Evolutionary conservation across 1,140 invertebrate species (phyloP).

Genomic region (Eupeodes corollae): DNA sequence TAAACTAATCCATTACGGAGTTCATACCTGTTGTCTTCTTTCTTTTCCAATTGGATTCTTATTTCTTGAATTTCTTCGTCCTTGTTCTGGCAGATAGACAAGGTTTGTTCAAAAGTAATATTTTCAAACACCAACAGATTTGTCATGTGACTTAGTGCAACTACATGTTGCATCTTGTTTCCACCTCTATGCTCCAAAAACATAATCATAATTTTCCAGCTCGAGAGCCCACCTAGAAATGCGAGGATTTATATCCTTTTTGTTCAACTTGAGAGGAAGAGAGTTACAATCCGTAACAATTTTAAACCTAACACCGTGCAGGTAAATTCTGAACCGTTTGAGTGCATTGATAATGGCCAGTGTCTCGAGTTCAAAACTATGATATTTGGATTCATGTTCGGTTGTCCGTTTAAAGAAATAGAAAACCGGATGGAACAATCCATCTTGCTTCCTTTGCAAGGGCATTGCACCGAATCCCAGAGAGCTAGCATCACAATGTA

Average conservation of each 20-base stretch:
- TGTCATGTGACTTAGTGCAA: slow-evolving; percentile 12
- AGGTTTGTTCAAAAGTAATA: background rate
- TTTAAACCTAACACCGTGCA: no score
- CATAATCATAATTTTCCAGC: slow-evolving; percentile 6
- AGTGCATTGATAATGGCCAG: no score
- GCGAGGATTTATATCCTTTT: slow-evolving; percentile 25
- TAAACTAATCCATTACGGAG: slow-evolving; percentile 7
- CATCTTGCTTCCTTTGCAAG: no score
- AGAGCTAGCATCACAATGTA: no score
- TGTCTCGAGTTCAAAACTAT: no score
- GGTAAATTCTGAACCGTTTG: no score
- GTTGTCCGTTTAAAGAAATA: no score
- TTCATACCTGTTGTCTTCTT: background rate
- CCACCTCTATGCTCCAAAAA: slow-evolving; percentile 4
- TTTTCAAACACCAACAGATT: background rate
- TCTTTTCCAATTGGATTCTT: background rate
- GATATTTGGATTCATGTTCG: no score
- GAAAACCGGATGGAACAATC: no score
- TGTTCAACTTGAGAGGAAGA: slow-evolving; percentile 29
- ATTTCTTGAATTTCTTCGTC: background rate
- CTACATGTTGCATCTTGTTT: no score
- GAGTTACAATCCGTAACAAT: slow-evolving; percentile 34
- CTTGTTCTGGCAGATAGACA: background rate
- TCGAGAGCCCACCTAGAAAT: slow-evolving; percentile 27
- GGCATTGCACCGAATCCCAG: no score